These are phyloP conservation scores for Parelbella ahira DNA, from an alignment of 2,888 invertebrate species.

Conservation along the genomic window DNA sequence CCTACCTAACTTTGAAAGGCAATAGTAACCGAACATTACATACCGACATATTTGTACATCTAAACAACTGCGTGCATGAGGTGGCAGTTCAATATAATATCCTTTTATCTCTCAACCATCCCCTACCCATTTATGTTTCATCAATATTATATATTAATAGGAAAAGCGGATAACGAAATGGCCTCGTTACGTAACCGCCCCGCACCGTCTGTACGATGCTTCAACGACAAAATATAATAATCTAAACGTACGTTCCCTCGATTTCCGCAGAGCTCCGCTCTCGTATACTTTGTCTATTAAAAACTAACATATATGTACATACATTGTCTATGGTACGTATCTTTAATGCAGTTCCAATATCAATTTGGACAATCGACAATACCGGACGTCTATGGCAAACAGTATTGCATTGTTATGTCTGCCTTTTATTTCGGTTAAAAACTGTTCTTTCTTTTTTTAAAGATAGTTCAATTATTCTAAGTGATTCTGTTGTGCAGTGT, in stretches of 20 bases:
- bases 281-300: slow-evolving; percentile 9
- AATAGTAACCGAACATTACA: too few relatives aligned
- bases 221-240: slow-evolving; percentile 21
- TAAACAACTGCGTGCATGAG: too few relatives aligned
- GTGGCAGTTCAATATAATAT: too few relatives aligned
- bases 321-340: too few relatives aligned
- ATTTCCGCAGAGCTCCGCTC: slow-evolving; percentile 17
- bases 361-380: slow-evolving; percentile 3
- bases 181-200: slow-evolving; percentile 8
- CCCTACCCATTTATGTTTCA: too few relatives aligned
- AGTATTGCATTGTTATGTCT: neutral
- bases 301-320: too few relatives aligned
- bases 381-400: neutral
- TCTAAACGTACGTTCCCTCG: slow-evolving; percentile 15
- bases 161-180: slow-evolving; percentile 1
- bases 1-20: too few relatives aligned
- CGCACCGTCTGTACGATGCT: slow-evolving; percentile 10
- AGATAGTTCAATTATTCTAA: neutral
- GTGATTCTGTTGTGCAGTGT: too few relatives aligned
- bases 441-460: neutral
- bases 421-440: neutral
- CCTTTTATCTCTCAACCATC: neutral
- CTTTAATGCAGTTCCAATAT: slow-evolving; percentile 3
- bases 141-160: too few relatives aligned
- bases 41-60: too few relatives aligned